Conservation (phyloP, 2,113 vertebrate species). For the Pionites leucogaster region DNA sequence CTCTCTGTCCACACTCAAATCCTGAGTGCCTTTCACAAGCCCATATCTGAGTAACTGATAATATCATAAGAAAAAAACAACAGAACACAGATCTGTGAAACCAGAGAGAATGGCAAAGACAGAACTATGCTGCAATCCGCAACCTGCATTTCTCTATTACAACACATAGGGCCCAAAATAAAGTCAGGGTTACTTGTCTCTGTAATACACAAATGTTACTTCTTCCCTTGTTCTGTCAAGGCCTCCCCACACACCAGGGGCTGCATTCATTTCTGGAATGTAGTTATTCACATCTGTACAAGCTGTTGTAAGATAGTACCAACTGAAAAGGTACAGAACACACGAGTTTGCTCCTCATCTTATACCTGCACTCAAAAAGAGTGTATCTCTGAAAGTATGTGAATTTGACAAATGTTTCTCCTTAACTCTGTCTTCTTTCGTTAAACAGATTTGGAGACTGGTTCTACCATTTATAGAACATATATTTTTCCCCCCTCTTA, state of each 20-base stretch:
- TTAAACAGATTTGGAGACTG: neutral
- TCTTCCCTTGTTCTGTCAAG: neutral
- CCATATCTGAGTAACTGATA: neutral
- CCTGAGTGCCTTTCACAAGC: neutral
- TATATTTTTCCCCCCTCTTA: neutral
- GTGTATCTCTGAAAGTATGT: neutral
- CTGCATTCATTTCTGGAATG: neutral
- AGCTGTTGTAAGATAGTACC: neutral
- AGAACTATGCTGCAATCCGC: neutral
- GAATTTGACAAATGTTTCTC: neutral
- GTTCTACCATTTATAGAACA: constrained; percentile 3
- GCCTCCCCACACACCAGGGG: neutral
- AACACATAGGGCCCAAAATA: neutral
- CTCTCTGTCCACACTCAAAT: constrained; percentile 11
- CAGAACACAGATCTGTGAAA: neutral
- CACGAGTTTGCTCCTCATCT: neutral
- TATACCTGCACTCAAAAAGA: neutral
- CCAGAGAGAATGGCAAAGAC: neutral
- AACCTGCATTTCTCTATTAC: neutral
- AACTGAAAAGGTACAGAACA: neutral
- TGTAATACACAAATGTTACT: neutral
- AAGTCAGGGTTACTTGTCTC: neutral
- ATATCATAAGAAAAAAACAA: neutral
- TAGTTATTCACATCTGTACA: neutral
- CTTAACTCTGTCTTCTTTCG: neutral